Base-by-base conservation (phyloP, 2,888 invertebrate species). In the Ceriagrion tenellum region DNA sequence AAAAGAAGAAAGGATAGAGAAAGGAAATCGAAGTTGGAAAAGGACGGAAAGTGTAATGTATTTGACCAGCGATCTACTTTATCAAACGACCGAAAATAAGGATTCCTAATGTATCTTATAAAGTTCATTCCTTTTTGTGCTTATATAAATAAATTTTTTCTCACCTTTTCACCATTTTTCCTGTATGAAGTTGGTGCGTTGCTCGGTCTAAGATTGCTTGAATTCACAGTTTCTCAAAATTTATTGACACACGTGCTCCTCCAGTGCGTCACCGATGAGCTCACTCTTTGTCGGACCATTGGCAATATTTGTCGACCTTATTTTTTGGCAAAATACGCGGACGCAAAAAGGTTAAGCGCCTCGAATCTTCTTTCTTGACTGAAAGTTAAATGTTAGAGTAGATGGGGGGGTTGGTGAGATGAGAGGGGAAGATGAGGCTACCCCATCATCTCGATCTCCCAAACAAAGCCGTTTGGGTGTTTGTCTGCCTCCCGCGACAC, bases 401-500 rank as follows among this genome's bases (percentile, higher is more conserved):
- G 3, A 16, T 6, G 18, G 26, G 69, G 69, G n/a, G 47, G 47
- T 2, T 2, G 8, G 47, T 2, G 47, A 8, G 47, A 2, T 47
- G 47, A 47, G 47, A 4, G 47, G 47, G 47, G 47, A 47, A 10
- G 26, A 47, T 47, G 26, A 26, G 69, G 69, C n/a, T n/a, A 69
- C 69, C 23, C 69, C 81, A 81, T 35, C 81, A 81, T 35, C 81
- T 81, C 81, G 81, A 30, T 81, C n/a, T 81, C 81, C 35, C 81
- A 81, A 81, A 81, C 81, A 81, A 81, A 81, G 81, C 81, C 81
- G 35, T 81, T 81, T 30, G 30, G 13, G 30, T 81, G 81, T 81
- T 69, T 69, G 69, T 69, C 69, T n/a, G 6, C 69, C n/a, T 16
- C 12, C 81, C 81, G 35, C 35, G 13, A 23, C 23, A 8, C 26